Base-by-base conservation (phyloP, 2,797 vertebrate genomes). In the Smutsia temminckii region DNA sequence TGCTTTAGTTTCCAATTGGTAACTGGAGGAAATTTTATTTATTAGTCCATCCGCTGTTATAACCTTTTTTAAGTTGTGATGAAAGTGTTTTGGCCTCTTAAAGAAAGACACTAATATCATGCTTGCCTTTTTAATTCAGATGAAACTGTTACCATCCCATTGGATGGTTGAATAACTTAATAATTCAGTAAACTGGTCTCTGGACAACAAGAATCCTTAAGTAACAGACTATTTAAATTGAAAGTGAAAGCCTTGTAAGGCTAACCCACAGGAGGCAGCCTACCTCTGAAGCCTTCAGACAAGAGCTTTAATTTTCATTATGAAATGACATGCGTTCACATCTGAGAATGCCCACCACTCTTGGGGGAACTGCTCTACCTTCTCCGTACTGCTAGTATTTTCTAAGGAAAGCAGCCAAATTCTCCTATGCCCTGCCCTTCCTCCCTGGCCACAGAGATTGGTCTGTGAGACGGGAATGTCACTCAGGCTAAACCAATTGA, bases 111-210 rank as follows among this genome's bases (percentile, higher is more conserved):
- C 25, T 89, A 37, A 83, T 81, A 40, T 25, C 53, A 8, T 23
- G 57, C 89, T 95, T 74, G 37, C 40, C 77, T 93, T 94, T 93
- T 61, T 77, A 92, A 90, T 37, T 90, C 91, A 89, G 66, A 69
- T 53, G n/a, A 90, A 88, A 55, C 32, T 59, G 20, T 49, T 72
- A 34, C 53, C 55, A 78, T 23, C 81, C 81, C 51, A 71, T 83
- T 40, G 40, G 40, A 40, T 29, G 34, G 34, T 80, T 61, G 46
- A 51, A 23, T 63, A 37, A 57, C 23, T 27, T 37, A 71, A 66
- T 46, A 85, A 46, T 78, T 72, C 61, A 81, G 40, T 78, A 51
- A 78, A 79, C n/a, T 49, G 25, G 20, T 69, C 59, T 63, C 59
- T 68, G 53, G 29, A 32, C 34, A 37, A 49, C 10, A 49, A 51